Evolutionary conservation across 2,113 vertebrate genomes (phyloP), one percentile per base, ranked within the genome.

Genomic region (Pelobates fuscus): DNA sequence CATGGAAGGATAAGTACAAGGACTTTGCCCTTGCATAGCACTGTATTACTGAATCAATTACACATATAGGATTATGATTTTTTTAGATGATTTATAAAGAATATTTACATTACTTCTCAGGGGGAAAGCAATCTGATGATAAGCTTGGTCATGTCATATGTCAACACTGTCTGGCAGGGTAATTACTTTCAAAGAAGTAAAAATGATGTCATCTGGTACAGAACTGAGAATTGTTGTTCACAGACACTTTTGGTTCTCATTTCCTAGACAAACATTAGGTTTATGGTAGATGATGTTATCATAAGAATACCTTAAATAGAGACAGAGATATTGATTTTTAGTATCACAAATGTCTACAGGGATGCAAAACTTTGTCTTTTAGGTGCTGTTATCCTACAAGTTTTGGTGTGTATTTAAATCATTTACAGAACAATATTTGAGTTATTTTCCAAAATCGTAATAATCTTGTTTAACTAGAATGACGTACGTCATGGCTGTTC

Each of bases 151-250:
- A 37, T 55, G 15, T 65, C 21, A 46, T 18, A 54, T 65, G 30
- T 3, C 29, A 49, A 30, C 60, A 63, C 29, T 64, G 46, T 55
- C 17, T 54, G 60, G 44, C 68, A 70, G 24, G 54, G 10, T 44
- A 60, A 60, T 46, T 15, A 57, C 68, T 54, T 60, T 60, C 10
- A 32, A 37, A 57, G 37, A 25, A 26, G 29, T 32, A 21, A 8
- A 57, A 17, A 41, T 73, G 71, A 73, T 73, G 71, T 73, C 20
- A 73, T 73, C 24, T 37, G 8, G 18, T 41, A 41, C 17, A 65
- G n/a, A 30, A 20, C 15, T 54, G 18, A 61, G 5, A 25, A 32
- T 72, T 8, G 17, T 15, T 46, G 43, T 67, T 1, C 26, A 24
- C 32, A 18, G 70, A 30, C 43, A 63, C 26, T 32, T 72, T 52